These are phyloP conservation scores for Cichladusa arquata DNA, from an alignment of 2,113 vertebrate genomes.

Conservation along the genomic window DNA sequence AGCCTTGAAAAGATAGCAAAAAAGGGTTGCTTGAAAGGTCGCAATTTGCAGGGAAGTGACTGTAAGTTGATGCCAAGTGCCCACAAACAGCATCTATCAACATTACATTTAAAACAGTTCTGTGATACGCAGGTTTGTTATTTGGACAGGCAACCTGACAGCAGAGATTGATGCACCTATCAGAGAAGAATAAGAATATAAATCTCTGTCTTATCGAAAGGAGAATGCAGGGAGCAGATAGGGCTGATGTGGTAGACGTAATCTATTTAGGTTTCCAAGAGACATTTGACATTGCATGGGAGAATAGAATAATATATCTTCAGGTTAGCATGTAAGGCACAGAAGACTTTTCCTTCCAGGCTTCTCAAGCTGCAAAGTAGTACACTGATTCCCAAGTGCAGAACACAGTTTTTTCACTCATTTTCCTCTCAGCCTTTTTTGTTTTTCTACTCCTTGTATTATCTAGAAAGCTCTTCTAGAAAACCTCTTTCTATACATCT, in stretches of 20 bases:
- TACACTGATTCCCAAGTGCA: neutral
- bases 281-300: constrained; percentile 47
- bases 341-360: neutral
- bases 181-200: constrained; percentile 68
- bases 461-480: neutral
- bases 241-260: constrained; percentile 38
- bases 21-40: neutral
- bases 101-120: constrained; percentile 63
- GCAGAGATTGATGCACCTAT: constrained; percentile 60
- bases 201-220: constrained; percentile 66
- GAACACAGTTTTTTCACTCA: neutral
- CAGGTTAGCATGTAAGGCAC: neutral
- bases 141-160: constrained; percentile 53
- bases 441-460: neutral
- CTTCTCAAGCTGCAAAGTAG: neutral
- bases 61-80: constrained; percentile 35
- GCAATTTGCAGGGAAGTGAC: neutral
- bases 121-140: constrained; percentile 64
- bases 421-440: neutral
- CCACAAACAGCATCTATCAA: constrained; percentile 68
- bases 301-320: constrained; percentile 48
- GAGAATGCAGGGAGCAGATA: constrained; percentile 57
- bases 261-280: constrained; percentile 62
- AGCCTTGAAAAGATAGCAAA: neutral
- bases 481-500: neutral